These are phyloP conservation scores for Palloptera scutellata DNA, from an alignment of 2,888 invertebrate species.

Conservation along the genomic window DNA sequence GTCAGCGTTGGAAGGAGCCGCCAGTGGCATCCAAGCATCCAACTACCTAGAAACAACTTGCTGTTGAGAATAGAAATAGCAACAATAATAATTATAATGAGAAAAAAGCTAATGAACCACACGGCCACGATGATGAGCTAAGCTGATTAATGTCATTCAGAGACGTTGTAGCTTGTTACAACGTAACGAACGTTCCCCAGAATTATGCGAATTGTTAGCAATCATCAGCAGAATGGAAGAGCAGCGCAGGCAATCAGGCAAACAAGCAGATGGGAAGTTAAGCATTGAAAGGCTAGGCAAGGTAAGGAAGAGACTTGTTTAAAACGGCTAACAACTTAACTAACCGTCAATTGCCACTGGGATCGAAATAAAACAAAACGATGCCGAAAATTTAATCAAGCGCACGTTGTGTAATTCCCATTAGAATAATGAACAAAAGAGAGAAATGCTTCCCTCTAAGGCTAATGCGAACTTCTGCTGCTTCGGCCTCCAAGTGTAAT, in stretches of 20 bases:
- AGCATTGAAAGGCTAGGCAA: not conserved
- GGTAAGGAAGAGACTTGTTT: slow-evolving; percentile 12
- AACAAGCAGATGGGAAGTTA: slow-evolving; percentile 9
- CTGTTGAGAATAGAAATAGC: not conserved
- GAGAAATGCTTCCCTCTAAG: not conserved
- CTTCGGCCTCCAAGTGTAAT: not conserved
- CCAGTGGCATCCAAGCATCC: too few species aligned
- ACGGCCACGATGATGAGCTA: slow-evolving; percentile 24
- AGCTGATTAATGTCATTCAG: slow-evolving; percentile 27
- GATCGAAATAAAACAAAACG: not conserved
- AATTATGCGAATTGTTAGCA: too few species aligned
- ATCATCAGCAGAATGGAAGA: too few species aligned
- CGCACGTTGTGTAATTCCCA: slow-evolving; percentile 9
- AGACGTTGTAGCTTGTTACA: slow-evolving; percentile 13
- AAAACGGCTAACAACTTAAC: slow-evolving; percentile 34
- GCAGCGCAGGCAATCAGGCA: not conserved
- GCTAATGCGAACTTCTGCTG: not conserved
- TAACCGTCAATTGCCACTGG: slow-evolving; percentile 16
- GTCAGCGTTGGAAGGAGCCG: not conserved
- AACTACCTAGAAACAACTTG: too few species aligned
- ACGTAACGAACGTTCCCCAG: not conserved
- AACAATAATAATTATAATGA: slow-evolving; percentile 3
- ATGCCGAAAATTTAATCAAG: not conserved
- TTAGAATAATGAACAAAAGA: not conserved
- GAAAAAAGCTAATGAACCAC: slow-evolving; percentile 23